Evolutionary conservation across 2,888 invertebrate species (phyloP).

Genomic region (Leptinotarsa tumamoca): DNA sequence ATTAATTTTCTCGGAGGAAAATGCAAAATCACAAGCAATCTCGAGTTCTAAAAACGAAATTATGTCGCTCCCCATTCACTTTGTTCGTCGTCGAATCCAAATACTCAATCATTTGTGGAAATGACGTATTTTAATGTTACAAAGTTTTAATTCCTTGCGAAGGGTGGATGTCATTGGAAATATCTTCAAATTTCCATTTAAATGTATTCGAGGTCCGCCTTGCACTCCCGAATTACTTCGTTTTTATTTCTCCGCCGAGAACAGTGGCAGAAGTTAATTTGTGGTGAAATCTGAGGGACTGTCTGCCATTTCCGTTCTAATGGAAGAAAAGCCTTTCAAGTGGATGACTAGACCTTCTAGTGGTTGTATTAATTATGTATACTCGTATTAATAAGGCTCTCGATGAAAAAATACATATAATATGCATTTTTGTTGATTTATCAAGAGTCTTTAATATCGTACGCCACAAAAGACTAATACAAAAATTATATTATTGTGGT

Average conservation of each 20-base stretch:
- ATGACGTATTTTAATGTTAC: conserved; percentile 66
- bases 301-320: conserved; percentile 63
- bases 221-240: conserved; percentile 61
- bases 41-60: conserved; percentile 63
- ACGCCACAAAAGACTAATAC: no score
- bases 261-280: conserved; percentile 68
- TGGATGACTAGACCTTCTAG: neutral
- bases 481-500: no score
- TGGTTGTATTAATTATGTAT: neutral
- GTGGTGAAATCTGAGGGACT: conserved; percentile 66
- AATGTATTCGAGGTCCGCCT: conserved; percentile 62
- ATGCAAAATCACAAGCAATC: conserved; percentile 65
- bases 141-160: conserved; percentile 64
- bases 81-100: conserved; percentile 60
- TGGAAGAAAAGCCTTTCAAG: conserved; percentile 47
- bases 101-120: conserved; percentile 67
- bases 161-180: conserved; percentile 62
- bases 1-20: conserved; percentile 64
- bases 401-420: no score
- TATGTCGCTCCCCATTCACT: conserved; percentile 62
- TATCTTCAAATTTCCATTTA: conserved; percentile 66
- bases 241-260: conserved; percentile 67
- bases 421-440: no score
- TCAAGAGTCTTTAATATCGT: no score
- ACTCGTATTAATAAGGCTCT: no score